Conservation (phyloP, 1,140 invertebrate genomes). For the Popillia japonica region DNA sequence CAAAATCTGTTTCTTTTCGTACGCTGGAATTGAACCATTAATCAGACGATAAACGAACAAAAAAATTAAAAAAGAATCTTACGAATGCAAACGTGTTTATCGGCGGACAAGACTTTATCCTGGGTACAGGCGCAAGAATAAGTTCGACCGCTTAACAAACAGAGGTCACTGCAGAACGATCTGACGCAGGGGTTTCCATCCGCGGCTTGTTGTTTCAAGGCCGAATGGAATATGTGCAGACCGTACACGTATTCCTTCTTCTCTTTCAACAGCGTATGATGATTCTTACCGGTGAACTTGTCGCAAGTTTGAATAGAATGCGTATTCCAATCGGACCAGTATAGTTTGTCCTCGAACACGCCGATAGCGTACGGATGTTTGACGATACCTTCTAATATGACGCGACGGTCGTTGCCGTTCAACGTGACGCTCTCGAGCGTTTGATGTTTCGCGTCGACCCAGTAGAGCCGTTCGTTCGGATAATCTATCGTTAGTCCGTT, state of each 20-base stretch:
- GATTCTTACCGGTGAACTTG: slow-evolving; percentile 73
- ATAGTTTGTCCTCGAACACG: slow-evolving; percentile 87
- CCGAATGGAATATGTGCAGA: slow-evolving; percentile 74
- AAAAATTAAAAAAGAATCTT: slow-evolving; percentile 41
- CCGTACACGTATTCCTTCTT: slow-evolving; percentile 66
- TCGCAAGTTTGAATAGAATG: slow-evolving; percentile 72
- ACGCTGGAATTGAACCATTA: background rate
- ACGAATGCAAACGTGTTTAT: slow-evolving; percentile 65
- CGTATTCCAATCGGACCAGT: slow-evolving; percentile 84
- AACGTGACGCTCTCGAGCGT: slow-evolving; percentile 80
- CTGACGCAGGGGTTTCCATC: slow-evolving; percentile 73
- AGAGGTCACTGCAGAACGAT: slow-evolving; percentile 79
- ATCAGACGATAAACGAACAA: too few species aligned
- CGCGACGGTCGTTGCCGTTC: slow-evolving; percentile 75
- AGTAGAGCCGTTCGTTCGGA: slow-evolving; percentile 79
- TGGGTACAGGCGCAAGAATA: slow-evolving; percentile 82
- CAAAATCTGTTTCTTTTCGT: slow-evolving; percentile 59
- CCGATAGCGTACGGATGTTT: slow-evolving; percentile 83
- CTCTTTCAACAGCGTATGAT: slow-evolving; percentile 63
- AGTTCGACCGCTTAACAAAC: slow-evolving; percentile 72
- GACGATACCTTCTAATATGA: slow-evolving; percentile 65
- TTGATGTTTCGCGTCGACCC: slow-evolving; percentile 78
- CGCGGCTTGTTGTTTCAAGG: slow-evolving; percentile 61
- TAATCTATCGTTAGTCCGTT: slow-evolving; percentile 90
- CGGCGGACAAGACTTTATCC: slow-evolving; percentile 67